A percentile compares a stretch with the other conserved stretches of the same genome.
Conservation (phyloP, 2,888 invertebrate species). For the Patella ulyssiponensis region DNA sequence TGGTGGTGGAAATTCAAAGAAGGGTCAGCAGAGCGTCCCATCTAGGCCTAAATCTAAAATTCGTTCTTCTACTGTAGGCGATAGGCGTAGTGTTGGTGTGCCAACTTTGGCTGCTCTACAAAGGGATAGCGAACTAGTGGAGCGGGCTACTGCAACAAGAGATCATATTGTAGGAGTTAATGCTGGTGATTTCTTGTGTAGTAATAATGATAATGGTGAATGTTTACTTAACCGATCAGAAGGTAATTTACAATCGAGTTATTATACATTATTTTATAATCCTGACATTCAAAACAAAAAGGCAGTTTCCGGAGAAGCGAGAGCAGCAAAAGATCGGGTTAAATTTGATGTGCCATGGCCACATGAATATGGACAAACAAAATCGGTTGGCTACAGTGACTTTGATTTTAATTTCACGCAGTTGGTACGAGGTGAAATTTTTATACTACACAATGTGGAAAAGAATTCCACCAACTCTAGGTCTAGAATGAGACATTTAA, state of each 20-base stretch:
- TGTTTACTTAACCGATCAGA: too few species aligned
- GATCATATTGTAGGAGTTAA: too few species aligned
- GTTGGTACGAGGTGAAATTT: not conserved
- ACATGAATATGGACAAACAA: not conserved
- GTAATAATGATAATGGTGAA: too few species aligned
- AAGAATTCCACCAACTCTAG: not conserved
- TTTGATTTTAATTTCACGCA: not conserved
- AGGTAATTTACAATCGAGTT: not conserved
- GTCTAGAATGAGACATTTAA: not conserved
- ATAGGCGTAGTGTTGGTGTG: too few species aligned
- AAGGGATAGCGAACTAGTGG: too few species aligned
- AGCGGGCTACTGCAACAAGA: too few species aligned
- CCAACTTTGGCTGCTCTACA: too few species aligned
- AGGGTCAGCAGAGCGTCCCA: too few species aligned
- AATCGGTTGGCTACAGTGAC: not conserved
- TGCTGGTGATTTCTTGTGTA: too few species aligned
- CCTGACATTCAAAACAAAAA: not conserved
- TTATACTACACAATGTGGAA: not conserved
- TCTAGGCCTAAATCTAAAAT: too few species aligned
- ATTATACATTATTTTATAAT: not conserved
- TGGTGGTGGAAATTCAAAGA: too few species aligned
- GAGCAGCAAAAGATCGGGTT: not conserved
- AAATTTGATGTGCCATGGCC: slow-evolving; percentile 8
- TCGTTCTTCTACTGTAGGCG: too few species aligned
- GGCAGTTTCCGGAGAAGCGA: not conserved